A percentile compares a stretch with the other conserved stretches of the same genome.
Conservation (phyloP, 2,888 invertebrate species). For the Itoplectis maculator region DNA sequence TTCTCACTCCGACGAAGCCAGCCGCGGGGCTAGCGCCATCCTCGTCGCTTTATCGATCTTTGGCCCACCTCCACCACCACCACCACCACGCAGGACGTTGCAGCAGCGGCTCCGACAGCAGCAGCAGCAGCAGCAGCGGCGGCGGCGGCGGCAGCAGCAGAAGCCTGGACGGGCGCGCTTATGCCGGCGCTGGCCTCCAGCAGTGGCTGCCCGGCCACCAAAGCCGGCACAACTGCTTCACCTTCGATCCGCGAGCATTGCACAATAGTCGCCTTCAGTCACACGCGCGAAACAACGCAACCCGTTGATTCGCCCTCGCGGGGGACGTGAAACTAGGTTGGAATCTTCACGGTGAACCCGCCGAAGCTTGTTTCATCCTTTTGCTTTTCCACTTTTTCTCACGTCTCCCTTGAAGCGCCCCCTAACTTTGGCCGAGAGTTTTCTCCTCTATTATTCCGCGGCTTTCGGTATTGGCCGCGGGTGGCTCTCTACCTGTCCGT, state of each 20-base stretch:
- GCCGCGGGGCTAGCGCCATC: constrained; percentile 47
- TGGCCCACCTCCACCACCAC: constrained; percentile 71
- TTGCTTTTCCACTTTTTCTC: not conserved
- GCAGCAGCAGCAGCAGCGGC: constrained; percentile 67
- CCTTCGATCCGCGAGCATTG: constrained; percentile 73
- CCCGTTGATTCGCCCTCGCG: not conserved
- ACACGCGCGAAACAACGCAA: not conserved
- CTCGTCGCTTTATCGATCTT: constrained; percentile 80
- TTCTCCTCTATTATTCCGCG: not conserved
- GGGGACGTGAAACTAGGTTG: not conserved
- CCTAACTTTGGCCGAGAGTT: no score
- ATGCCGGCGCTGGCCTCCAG: constrained; percentile 75
- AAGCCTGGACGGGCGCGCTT: constrained; percentile 75
- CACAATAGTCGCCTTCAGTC: not conserved
- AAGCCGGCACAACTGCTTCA: constrained; percentile 81
- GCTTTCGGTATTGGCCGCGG: constrained; percentile 8
- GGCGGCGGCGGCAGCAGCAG: constrained; percentile 61
- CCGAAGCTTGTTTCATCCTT: not conserved
- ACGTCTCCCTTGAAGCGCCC: not conserved
- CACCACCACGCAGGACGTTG: constrained; percentile 66
- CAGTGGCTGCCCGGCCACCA: constrained; percentile 84
- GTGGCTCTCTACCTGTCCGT: constrained; percentile 16
- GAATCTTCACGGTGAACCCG: not conserved
- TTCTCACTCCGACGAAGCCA: constrained; percentile 61
- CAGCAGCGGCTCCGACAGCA: constrained; percentile 65